Evolutionary conservation across 2,113 vertebrate species (phyloP), one percentile per base, ranked within the genome.

Genomic region (Podiceps cristatus): DNA sequence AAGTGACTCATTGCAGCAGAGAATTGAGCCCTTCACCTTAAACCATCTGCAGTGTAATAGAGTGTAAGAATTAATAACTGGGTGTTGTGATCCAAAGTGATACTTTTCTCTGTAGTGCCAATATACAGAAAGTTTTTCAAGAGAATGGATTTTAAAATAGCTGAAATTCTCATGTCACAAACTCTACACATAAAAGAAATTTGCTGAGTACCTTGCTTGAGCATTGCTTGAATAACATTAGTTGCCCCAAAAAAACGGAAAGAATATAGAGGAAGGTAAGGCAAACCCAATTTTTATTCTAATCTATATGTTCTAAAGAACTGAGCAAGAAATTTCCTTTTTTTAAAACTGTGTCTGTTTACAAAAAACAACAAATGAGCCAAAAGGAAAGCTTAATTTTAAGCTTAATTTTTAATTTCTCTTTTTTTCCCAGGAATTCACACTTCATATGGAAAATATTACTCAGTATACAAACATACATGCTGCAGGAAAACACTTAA

Each of bases 1-100:
- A 89, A 95, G 73, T 93, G 93, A 94, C 74, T 96, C 90, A 86
- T 37, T 73, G 81, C 90, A 76, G 69, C 56, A 66, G 53, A 90
- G 82, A 91, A 66, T 50, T 81, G 58, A 91, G 80, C 23, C 63
- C 56, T 96, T 96, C 86, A 82, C 62, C 76, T 87, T 87, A 91
- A 97, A 75, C 93, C 49, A 69, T 87, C 86, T 76, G 35, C 80
- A 87, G 53, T 52, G 58, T 79, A 87, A 91, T 33, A 81, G 53
- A 91, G 31, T 50, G 73, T 29, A 95, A 90, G 77, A 90, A 96
- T 79, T 67, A 87, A 89, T 62, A 89, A 52, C 29, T 85, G 69
- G 18, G 47, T 92, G 79, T 60, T 91, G 49, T 81, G 92, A 95
- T 91, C 90, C 88, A 83, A 89, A 87, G 49, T 76, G 77, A 73